Conservation (phyloP, 30 jellyfish, hydroid and myxozoan genomes). For the Hydractinia symbiolongicarpus region DNA sequence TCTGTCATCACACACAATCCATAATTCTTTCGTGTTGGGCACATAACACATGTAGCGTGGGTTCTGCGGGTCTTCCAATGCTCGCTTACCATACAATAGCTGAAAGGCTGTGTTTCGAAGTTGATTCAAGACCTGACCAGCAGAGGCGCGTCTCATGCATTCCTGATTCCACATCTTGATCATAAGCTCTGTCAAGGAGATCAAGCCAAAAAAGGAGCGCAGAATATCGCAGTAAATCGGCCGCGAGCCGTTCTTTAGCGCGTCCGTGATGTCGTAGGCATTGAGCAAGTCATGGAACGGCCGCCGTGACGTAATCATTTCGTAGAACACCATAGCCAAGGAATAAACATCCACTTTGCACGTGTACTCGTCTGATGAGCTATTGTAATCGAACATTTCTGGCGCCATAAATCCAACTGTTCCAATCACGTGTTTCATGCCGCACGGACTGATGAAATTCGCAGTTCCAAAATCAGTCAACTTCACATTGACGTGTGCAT, state of each 20-base stretch:
- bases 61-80: conserved; percentile 35
- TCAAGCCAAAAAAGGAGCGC: conserved; percentile 34
- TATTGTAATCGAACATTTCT: conserved; percentile 53
- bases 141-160: conserved; percentile 61
- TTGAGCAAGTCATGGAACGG: conserved; percentile 59
- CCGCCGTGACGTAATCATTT: conserved; percentile 56
- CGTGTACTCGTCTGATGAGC: conserved; percentile 69
- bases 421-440: conserved; percentile 43
- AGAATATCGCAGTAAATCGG: conserved; percentile 55
- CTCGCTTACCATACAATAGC: conserved; percentile 48
- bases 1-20: conserved; percentile 73
- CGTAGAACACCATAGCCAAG: conserved; percentile 73
- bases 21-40: conserved; percentile 30
- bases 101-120: conserved; percentile 48
- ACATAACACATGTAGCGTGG: conserved; percentile 66
- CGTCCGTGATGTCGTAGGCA: conserved; percentile 33
- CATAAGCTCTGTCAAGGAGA: conserved; percentile 72
- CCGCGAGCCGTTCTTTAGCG: conserved; percentile 64
- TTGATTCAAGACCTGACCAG: conserved; percentile 41
- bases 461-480: conserved; percentile 96
- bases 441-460: conserved; percentile 72
- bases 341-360: conserved; percentile 83
- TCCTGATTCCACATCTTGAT: conserved; percentile 63
- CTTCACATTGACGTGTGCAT: conserved; percentile 58
- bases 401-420: conserved; percentile 91